phyloP scores from a whole-genome alignment of 2,113 vertebrate species.

The Microcebus lehilahytsara region DNA sequence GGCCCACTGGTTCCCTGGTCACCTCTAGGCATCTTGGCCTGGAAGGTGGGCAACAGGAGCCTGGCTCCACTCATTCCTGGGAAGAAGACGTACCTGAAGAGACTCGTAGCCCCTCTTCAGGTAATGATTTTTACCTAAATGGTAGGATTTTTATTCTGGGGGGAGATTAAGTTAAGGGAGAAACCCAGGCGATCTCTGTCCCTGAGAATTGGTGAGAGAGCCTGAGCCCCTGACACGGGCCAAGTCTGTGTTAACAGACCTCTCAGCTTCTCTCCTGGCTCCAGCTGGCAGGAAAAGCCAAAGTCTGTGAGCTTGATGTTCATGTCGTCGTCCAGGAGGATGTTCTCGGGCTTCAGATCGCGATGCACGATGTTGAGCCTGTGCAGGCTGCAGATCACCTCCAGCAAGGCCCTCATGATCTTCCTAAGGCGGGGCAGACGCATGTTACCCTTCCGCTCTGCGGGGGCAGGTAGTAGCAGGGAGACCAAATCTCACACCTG shows the following conservation, averaged over 20 bases:
- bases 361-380: constrained; percentile 93
- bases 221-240: neutral
- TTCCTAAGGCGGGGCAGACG: constrained; percentile 83
- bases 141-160: neutral
- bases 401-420: constrained; percentile 95
- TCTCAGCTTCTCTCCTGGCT: constrained; percentile 88
- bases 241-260: constrained; percentile 79
- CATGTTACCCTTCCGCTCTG: neutral
- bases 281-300: constrained; percentile 93
- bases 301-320: constrained; percentile 99
- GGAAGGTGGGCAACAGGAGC: neutral
- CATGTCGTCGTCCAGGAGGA: constrained; percentile 95
- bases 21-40: neutral
- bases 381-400: constrained; percentile 94
- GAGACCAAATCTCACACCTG: neutral
- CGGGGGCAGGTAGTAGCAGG: neutral
- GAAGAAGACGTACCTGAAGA: neutral
- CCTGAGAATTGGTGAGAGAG: neutral
- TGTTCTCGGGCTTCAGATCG: constrained; percentile 98
- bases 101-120: neutral
- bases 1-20: neutral
- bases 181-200: neutral
- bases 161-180: neutral
- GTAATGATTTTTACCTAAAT: neutral
- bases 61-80: neutral